Evolutionary conservation across 53 echinoderm and acorn worm genomes (phyloP), one percentile per base, ranked within the genome.

Genomic region (Apostichopus leukothele): DNA sequence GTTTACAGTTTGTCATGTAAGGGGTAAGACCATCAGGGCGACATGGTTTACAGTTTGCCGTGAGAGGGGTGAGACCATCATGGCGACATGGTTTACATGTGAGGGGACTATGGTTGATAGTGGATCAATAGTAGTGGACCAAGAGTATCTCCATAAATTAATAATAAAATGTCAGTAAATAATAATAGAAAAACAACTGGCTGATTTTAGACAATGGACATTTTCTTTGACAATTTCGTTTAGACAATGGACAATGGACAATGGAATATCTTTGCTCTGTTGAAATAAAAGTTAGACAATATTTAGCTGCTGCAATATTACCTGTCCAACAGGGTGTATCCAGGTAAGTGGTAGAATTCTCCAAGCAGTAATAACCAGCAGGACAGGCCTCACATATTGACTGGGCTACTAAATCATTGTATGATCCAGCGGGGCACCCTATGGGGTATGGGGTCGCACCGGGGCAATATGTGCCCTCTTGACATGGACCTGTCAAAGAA

Each of bases 391-490:
- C 61, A 86, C 97, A 97, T 39, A 60, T 90, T 55, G 92, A 90
- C 86, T 95, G 94, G 61, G 92, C 92, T 20, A 92, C 88, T 73
- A 91, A 89, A 53, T 95, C 92, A 78, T 97, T 97, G 83, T 95
- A 97, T 63, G 94, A 92, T 4, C 97, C 97, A 18, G 95, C 91
- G 21, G 89, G 91, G 78, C 97, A 97, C n/a, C 94, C 92, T 26
- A 97, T 92, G 50, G 97, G 95, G 27, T 91, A 88, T 4, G 94
- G 78, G 5, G 95, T 94, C 51, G 90, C 94, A 14, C 94, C 95
- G 0, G 97, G 97, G 59, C 97, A 97, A 87, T 95, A 95, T 11
- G 97, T 97, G 8, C 97, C 97, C 77, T 95, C 97, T 12, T 91
- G 93, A 55, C 97, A 97, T 8, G 97, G 95, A 60, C 97, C 95